Base-by-base conservation (phyloP, 2,113 vertebrate genomes). In the Speoplatyrhinus poulsoni region DNA sequence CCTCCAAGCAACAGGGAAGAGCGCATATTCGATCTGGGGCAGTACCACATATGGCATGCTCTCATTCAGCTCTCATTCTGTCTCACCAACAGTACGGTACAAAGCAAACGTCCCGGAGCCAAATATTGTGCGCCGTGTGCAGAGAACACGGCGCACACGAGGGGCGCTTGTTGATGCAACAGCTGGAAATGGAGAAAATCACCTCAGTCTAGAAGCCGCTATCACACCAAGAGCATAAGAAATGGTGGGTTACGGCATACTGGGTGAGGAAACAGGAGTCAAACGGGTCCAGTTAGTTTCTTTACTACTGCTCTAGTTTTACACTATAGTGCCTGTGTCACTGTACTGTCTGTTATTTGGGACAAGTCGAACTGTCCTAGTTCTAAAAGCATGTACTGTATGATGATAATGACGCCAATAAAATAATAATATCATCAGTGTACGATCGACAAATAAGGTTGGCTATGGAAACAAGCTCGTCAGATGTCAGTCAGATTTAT, bases 101-200 rank as follows among this genome's bases (percentile, higher is more conserved):
- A 41, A 41, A 41, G 36, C 1, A 5, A 41, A 41, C 5, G 36
- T 46, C 41, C 64, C 33, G 8, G 17, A 57, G 12, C 56, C 58
- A 46, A 12, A 32, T 33, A 75, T 63, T 59, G 49, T 15, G 62
- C 9, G 54, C 53, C 6, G 7, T 56, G 46, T 4, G 47, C 17
- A 52, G 3, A 41, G 6, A 3, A 32, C 6, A 36, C 41, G 41
- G n/a, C n/a, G n/a, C n/a, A n/a, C n/a, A n/a, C n/a, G 8, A 73
- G 11, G 32, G 36, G 67, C 36, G 19, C 48, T 2, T 11, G 60
- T 72, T 85, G 82, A 88, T 78, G 87, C 83, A 89, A 87, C 41
- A 76, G 46, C 61, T 46, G 73, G 85, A 70, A 87, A 87, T 0
- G 7, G 62, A 50, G 77, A 80, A 58, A 70, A 82, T 78, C 76